Evolutionary conservation across 2,797 vertebrate genomes (phyloP).

Genomic region (Taenioides sp.): DNA sequence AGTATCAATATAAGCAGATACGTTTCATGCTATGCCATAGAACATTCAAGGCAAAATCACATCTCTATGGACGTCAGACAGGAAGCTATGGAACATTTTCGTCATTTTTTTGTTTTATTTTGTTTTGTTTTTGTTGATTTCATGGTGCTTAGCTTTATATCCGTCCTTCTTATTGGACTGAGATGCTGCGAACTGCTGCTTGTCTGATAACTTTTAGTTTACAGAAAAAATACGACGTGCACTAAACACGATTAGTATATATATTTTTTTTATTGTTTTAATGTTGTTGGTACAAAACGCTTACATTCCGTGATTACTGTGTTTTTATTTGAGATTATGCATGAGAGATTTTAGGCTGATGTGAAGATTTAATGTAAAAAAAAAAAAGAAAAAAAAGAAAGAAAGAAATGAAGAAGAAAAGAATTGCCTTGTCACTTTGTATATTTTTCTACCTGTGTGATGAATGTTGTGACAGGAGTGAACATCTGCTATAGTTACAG

Average conservation of each 20-base stretch:
- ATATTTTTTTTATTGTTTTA: neutral
- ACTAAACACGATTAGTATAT: neutral
- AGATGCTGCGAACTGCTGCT: neutral
- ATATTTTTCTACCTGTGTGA: conserved; percentile 33
- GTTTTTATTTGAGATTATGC: neutral
- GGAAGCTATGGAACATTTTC: neutral
- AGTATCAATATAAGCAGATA: too few species aligned
- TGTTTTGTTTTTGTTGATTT: neutral
- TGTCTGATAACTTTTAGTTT: neutral
- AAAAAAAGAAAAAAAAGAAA: neutral
- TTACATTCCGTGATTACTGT: conserved; percentile 3
- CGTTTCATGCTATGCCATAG: too few species aligned
- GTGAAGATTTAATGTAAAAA: neutral
- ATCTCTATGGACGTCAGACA: too few species aligned
- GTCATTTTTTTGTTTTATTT: neutral
- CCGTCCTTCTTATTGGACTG: neutral
- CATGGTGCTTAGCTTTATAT: neutral
- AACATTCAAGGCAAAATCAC: too few species aligned
- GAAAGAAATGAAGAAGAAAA: too few species aligned
- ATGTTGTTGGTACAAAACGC: neutral
- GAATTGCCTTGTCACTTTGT: conserved; percentile 9
- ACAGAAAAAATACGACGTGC: neutral
- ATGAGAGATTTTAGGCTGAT: neutral
- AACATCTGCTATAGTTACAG: neutral
- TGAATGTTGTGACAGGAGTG: conserved; percentile 32